A percentile compares a stretch with the other conserved stretches of the same genome.
Evolutionary conservation across 1,140 invertebrate species (phyloP).

Genomic region (Danaus plexippus): DNA sequence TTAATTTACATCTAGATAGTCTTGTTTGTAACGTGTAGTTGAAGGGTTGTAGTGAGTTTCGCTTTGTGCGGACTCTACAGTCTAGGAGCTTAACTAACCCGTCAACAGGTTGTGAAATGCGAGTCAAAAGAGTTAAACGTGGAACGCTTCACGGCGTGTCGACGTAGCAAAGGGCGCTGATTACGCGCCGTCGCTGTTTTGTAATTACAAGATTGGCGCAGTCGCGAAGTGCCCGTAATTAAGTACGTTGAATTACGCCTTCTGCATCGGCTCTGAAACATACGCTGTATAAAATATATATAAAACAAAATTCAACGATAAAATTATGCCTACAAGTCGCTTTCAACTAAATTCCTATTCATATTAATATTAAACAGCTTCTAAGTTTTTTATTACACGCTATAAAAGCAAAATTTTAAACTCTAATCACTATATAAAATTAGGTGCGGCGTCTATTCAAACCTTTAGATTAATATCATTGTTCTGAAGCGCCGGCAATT

Average conservation of each 20-base stretch:
- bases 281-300: too few species aligned
- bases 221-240: slow-evolving; percentile 59
- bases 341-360: too few species aligned
- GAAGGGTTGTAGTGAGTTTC: slow-evolving; percentile 33
- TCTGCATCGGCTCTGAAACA: slow-evolving; percentile 23
- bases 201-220: slow-evolving; percentile 64
- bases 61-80: slow-evolving; percentile 48
- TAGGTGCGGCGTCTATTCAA: slow-evolving; percentile 35
- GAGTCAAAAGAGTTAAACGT: slow-evolving; percentile 55
- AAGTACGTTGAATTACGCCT: slow-evolving; percentile 58
- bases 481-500: slow-evolving; percentile 38
- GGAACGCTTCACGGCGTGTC: slow-evolving; percentile 47
- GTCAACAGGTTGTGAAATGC: slow-evolving; percentile 68
- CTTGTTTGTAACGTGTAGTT: slow-evolving; percentile 23
- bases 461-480: slow-evolving; percentile 51
- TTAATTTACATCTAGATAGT: slow-evolving; percentile 10
- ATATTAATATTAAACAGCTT: too few species aligned
- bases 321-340: too few species aligned
- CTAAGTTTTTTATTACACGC: too few species aligned
- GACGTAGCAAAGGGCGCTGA: slow-evolving; percentile 56
- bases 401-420: too few species aligned
- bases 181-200: slow-evolving; percentile 51
- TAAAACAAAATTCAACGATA: too few species aligned
- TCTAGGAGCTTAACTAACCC: slow-evolving; percentile 56
- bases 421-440: slow-evolving; percentile 14